phyloP scores from a whole-genome alignment of 2,888 invertebrate species.

The Synergus gifuensis region DNA sequence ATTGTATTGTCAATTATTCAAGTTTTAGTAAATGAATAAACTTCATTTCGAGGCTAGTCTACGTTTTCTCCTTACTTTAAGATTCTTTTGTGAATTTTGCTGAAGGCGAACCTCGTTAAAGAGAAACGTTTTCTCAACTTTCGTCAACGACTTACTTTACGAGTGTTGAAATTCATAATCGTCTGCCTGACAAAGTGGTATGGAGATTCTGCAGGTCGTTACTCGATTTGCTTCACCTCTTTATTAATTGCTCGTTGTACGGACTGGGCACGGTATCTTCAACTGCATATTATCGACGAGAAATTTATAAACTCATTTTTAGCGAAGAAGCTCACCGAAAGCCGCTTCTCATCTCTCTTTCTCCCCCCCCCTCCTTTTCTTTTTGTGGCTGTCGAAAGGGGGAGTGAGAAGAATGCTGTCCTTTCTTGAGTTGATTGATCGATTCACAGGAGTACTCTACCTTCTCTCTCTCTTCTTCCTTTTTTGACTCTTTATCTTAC shows the following conservation, averaged over 20 bases:
- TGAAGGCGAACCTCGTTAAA: neutral
- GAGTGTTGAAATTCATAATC: conserved; percentile 33
- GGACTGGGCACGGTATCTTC: conserved; percentile 13
- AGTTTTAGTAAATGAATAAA: conserved; percentile 3
- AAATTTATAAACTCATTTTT: conserved; percentile 52
- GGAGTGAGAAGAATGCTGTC: conserved; percentile 19
- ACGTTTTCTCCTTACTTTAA: neutral
- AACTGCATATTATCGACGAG: conserved; percentile 37
- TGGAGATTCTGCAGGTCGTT: conserved; percentile 27
- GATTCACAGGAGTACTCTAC: neutral
- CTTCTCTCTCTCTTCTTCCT: neutral
- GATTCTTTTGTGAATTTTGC: neutral
- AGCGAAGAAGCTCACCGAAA: neutral
- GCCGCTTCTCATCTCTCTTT: conserved; percentile 42
- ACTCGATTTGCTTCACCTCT: conserved; percentile 36
- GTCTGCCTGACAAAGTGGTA: conserved; percentile 22
- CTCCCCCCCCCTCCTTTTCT: neutral
- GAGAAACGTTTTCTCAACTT: conserved; percentile 8
- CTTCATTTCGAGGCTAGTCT: neutral
- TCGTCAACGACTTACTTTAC: conserved; percentile 11
- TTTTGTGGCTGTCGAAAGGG: conserved; percentile 5
- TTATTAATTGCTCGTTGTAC: conserved; percentile 42
- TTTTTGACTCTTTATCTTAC: neutral
- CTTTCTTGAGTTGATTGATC: conserved; percentile 39
- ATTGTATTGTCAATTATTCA: neutral